Base-by-base conservation (phyloP, 2,888 invertebrate genomes). In the Drosophila rellima region DNA sequence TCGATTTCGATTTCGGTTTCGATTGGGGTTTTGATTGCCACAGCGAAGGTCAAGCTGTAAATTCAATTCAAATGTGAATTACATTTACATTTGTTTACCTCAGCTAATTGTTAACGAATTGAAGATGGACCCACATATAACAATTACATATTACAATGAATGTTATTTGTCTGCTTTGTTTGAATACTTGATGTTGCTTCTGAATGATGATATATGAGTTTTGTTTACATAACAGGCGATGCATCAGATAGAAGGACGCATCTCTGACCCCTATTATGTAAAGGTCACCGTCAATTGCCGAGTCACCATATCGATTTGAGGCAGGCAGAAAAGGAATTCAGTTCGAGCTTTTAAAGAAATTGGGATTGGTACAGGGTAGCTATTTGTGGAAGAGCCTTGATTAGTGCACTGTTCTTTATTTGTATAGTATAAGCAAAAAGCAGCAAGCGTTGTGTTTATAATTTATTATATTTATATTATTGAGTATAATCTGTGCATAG, bases 61-160 rank as follows among this genome's bases (percentile, higher is more conserved):
- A 79, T 69, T 68, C 80, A 79, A 75, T 75, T 82, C 70, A 69
- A 74, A 87, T 71, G 54, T 74, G 74, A 71, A 89, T 82, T 89
- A 78, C 74, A 89, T 82, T 82, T 70, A 78, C 71, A 85, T 81
- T 84, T 73, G 61, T 70, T 59, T 52, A 54, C 55, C 69, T 60
- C 56, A 65, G 61, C 64, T 78, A 65, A 77, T 84, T 82, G 77
- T 52, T 72, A 76, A 76, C 72, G 80, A 76, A 64, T 61, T 62
- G 70, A 79, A 70, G 76, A 79, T 75, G 80, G 23, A 65, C 60
- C 51, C 51, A 55, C 57, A 55, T 52, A 35, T 33, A 47, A 59
- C 70, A 59, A 44, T 62, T 62, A 20, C 55, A 40, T 7, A 50
- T 54, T 50, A 74, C 70, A 60, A 52, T 62, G 35, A 39, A 17